Percentiles rank a stretch among this genome's conserved stretches.
Conservation (phyloP, 1,140 invertebrate species). For the Drosophila sp. region DNA sequence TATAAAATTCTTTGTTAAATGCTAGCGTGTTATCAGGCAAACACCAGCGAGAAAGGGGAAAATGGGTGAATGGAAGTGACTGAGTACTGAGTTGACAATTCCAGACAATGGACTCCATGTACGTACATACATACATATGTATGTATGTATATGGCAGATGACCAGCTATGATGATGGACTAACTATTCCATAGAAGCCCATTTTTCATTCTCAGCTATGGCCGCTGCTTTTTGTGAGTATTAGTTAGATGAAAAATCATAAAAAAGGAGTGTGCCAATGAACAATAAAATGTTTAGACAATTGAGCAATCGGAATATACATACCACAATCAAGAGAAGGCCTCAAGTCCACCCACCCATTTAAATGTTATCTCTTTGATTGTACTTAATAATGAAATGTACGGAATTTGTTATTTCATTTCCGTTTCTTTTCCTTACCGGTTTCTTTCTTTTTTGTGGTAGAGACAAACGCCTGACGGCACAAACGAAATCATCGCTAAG, state of each 20-base stretch:
- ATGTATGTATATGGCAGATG: conserved; percentile 16
- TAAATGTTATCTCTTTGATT: background rate
- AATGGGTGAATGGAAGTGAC: conserved; percentile 14
- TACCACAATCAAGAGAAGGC: conserved; percentile 2
- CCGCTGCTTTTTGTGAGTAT: conserved; percentile 66
- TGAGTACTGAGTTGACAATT: conserved; percentile 15
- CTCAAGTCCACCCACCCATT: background rate
- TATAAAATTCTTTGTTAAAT: conserved; percentile 62
- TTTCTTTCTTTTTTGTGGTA: no score
- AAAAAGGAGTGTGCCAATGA: conserved; percentile 39
- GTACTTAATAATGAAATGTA: background rate
- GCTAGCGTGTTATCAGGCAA: conserved; percentile 53
- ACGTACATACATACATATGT: conserved; percentile 7
- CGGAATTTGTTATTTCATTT: background rate
- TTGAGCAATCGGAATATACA: conserved; percentile 22
- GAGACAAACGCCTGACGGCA: background rate
- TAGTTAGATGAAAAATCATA: conserved; percentile 77
- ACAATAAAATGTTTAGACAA: conserved; percentile 5
- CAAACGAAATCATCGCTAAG: background rate
- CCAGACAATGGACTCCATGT: conserved; percentile 54
- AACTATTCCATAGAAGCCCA: background rate
- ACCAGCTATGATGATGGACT: conserved; percentile 13
- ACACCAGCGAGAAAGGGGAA: conserved; percentile 20
- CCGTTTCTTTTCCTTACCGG: background rate
- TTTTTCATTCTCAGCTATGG: conserved; percentile 13